phyloP scores from a whole-genome alignment of 2,113 vertebrate species.

The Entomyzon cyanotis region DNA sequence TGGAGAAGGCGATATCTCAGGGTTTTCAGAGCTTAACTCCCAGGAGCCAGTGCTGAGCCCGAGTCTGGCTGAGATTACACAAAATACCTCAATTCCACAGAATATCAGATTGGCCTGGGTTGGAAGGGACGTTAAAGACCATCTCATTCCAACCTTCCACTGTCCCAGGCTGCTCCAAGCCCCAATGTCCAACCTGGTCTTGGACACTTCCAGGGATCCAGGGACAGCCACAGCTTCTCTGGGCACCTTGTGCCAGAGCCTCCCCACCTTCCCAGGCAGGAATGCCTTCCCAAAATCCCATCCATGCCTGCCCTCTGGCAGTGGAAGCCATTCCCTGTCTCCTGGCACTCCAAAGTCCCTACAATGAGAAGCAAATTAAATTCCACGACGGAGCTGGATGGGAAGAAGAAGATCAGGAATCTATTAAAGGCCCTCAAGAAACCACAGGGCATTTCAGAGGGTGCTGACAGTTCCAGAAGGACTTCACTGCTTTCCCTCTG shows the following conservation, averaged over 20 bases:
- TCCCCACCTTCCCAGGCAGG: rapidly evolving
- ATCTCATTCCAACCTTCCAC: background rate
- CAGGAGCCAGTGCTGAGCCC: background rate
- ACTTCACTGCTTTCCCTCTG: background rate
- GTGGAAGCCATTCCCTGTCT: background rate
- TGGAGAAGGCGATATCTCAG: background rate
- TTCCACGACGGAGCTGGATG: background rate
- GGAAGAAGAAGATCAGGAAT: background rate
- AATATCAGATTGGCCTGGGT: background rate
- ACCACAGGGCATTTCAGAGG: background rate
- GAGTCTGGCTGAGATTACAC: background rate
- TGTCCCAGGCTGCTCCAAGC: background rate
- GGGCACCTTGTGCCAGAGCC: background rate
- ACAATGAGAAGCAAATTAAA: background rate
- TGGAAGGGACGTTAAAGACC: background rate
- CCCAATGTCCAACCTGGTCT: rapidly evolving
- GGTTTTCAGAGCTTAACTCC: background rate
- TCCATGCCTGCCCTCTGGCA: background rate
- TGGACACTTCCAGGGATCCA: background rate
- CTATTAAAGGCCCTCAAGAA: background rate
- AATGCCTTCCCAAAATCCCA: background rate
- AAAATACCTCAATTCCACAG: background rate
- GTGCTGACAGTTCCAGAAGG: background rate
- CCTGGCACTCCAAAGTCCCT: background rate
- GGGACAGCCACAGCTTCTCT: background rate